Evolutionary conservation across 2,888 invertebrate genomes (phyloP), one percentile per base, ranked within the genome.

Genomic region (Tupiocoris notatus): DNA sequence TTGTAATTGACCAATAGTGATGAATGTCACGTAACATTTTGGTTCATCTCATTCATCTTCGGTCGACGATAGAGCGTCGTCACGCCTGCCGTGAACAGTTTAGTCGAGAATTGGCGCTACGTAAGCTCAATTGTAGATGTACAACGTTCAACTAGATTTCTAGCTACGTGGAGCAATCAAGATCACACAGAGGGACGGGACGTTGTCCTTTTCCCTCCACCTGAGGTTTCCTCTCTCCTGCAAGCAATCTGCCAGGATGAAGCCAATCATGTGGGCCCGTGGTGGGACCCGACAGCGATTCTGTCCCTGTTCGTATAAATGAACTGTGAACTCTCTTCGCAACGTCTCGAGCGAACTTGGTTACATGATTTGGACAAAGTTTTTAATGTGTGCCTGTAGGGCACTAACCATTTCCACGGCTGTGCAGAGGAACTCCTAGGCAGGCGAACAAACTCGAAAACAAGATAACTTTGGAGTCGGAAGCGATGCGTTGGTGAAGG

Each of bases 371-470:
- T 39, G 39, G 56, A 18, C 21, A 54, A 66, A 66, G 21, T 66
- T 66, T 66, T 66, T 66, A 66, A 66, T 66, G 39, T 39, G 39
- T 39, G 39, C 54, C 54, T 54, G 66, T 25, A 56, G 66, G 54
- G 54, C 66, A 39, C 66, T 66, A 66, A 66, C 66, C 66, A 66
- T 39, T 56, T 21, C 66, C 18, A 66, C 54, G 56, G 54, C 66
- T 66, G 66, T 39, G 54, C 39, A 64, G 24, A 64, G 64, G 24
- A 64, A 64, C 64, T 64, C 24, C 64, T 25, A 25, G 64, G 39
- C 6, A 39, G 39, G 6, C 6, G 24, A 25, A 24, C 64, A 64
- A 64, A 66, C 66, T 66, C 66, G 25, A 66, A 66, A 66, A 66
- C 66, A 66, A 66, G 66, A 21, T 66, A 66, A 66, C 66, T 66